These are phyloP conservation scores for Haplochromis vanheusdeni DNA, from an alignment of 2,113 vertebrate species.

Conservation along the genomic window DNA sequence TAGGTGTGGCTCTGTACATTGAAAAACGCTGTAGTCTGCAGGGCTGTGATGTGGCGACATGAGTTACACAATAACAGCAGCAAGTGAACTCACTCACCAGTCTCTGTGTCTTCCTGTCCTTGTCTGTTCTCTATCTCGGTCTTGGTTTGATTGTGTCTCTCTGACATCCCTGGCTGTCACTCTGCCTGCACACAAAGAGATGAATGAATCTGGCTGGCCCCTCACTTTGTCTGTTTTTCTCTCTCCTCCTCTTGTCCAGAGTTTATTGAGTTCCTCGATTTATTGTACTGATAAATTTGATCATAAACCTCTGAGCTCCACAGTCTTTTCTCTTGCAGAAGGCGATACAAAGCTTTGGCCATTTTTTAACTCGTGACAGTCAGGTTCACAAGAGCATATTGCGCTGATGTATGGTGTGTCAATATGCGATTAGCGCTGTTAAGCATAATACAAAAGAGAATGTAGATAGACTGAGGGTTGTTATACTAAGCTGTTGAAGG, in stretches of 20 bases:
- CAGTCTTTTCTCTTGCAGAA: not conserved
- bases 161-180: slow-evolving; percentile 16
- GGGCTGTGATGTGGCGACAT: slow-evolving; percentile 4
- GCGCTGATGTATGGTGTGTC: not conserved
- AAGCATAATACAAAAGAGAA: not conserved
- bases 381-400: not conserved
- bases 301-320: not conserved
- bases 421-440: not conserved
- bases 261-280: slow-evolving; percentile 21
- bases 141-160: slow-evolving; percentile 22
- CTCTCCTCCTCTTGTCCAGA: not conserved
- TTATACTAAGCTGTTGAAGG: not conserved
- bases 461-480: not conserved
- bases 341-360: not conserved
- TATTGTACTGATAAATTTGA: slow-evolving; percentile 17
- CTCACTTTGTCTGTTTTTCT: not conserved
- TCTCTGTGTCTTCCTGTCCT: slow-evolving; percentile 42
- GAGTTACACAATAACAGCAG: slow-evolving; percentile 41
- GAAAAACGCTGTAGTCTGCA: not conserved
- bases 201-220: slow-evolving; percentile 17
- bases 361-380: not conserved
- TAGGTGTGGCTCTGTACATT: slow-evolving; percentile 1
- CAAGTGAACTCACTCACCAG: slow-evolving; percentile 37
- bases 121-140: slow-evolving; percentile 34
- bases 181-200: slow-evolving; percentile 28